These are phyloP conservation scores for Helicolenus hilgendorfi DNA, from an alignment of 2,797 vertebrate genomes.

Conservation along the genomic window DNA sequence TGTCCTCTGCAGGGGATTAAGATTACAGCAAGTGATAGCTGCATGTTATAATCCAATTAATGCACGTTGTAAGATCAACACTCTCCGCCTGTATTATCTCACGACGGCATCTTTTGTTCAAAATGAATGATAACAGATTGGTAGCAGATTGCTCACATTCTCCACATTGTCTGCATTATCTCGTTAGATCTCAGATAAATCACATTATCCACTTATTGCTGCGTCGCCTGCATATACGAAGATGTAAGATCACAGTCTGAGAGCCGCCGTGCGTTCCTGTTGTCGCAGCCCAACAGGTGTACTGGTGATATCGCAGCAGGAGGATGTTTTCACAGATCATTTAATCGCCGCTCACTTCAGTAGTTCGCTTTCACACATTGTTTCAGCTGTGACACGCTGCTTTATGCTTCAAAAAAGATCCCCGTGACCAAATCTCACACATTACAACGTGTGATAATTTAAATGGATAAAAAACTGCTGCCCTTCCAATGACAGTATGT, in stretches of 20 bases:
- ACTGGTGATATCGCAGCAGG: slow-evolving; percentile 58
- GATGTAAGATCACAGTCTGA: slow-evolving; percentile 36
- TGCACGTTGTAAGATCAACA: slow-evolving; percentile 23
- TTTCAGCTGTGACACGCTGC: slow-evolving; percentile 52
- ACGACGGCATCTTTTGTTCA: slow-evolving; percentile 39
- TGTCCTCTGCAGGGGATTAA: slow-evolving; percentile 68
- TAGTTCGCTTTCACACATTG: slow-evolving; percentile 36
- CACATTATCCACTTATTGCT: slow-evolving; percentile 39
- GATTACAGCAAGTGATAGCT: slow-evolving; percentile 63
- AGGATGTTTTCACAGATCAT: slow-evolving; percentile 62
- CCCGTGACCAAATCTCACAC: slow-evolving; percentile 27
- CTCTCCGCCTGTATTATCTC: slow-evolving; percentile 17
- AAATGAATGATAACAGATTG: slow-evolving; percentile 38
- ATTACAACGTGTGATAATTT: slow-evolving; percentile 8
- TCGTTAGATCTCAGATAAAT: slow-evolving; percentile 41
- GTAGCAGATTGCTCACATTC: slow-evolving; percentile 22
- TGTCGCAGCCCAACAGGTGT: slow-evolving; percentile 68
- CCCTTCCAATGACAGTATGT: neutral
- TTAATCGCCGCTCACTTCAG: slow-evolving; percentile 54
- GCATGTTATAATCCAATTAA: slow-evolving; percentile 78
- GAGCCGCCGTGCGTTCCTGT: slow-evolving; percentile 6
- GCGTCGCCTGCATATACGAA: neutral
- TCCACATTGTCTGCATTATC: slow-evolving; percentile 26
- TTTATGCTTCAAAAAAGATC: slow-evolving; percentile 39
- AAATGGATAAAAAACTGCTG: slow-evolving; percentile 18